Percentiles rank a stretch among this genome's conserved stretches.
These are phyloP conservation scores for Leucoraja ocellata DNA, from an alignment of 2,797 vertebrate species.

Conservation along the genomic window DNA sequence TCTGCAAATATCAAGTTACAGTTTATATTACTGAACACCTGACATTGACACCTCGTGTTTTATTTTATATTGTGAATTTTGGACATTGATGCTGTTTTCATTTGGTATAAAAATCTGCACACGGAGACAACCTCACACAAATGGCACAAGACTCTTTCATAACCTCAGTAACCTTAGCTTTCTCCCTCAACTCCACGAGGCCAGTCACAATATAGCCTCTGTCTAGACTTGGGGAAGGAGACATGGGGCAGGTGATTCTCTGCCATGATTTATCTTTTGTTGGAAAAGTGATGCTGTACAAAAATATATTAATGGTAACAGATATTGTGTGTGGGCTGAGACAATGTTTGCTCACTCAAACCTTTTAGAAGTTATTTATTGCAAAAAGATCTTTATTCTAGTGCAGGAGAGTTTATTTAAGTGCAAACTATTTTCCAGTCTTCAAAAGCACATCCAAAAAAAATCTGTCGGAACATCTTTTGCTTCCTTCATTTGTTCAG, in stretches of 20 bases:
- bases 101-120: background rate
- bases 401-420: background rate
- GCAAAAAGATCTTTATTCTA: background rate
- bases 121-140: background rate
- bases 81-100: background rate
- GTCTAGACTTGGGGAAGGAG: conserved; percentile 17
- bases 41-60: conserved; percentile 6
- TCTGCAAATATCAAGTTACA: background rate
- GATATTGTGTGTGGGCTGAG: background rate
- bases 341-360: background rate
- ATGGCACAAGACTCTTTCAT: background rate
- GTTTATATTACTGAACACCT: conserved; percentile 21
- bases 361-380: background rate
- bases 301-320: conserved; percentile 1
- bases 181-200: background rate
- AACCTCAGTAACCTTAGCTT: conserved; percentile 14
- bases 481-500: background rate
- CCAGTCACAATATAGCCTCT: conserved; percentile 20
- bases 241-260: conserved; percentile 3
- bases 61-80: conserved; percentile 14
- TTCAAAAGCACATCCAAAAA: background rate
- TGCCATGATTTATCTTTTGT: background rate
- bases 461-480: background rate
- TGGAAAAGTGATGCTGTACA: background rate
- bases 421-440: background rate